Base-by-base conservation (phyloP, 1,140 invertebrate species). In the Drosophila yakuba region DNA sequence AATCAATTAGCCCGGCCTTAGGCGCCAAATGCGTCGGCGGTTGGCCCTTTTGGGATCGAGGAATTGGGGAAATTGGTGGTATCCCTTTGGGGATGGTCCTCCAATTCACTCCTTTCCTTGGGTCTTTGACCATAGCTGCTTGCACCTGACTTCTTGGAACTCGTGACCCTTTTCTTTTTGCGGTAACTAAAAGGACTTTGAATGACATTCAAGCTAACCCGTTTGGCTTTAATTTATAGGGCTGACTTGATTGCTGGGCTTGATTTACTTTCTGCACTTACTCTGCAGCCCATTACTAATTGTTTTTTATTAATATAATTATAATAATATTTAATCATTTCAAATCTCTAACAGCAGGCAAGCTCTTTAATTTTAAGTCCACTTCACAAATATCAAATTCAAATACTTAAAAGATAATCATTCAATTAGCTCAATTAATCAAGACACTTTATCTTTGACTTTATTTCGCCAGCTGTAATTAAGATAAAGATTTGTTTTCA, bases 1-100 rank as follows among this genome's bases (percentile, higher is more conserved):
- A 84, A 86, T 84, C 82, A 84, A 86, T 84, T 84, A 81, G 68
- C 59, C 59, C 51, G 36, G 56, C 69, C 71, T 38, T 41, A 44
- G 44, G 69, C 59, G 52, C 36, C 45, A 44, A 57, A 54, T 54
- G 63, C 44, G 48, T 76, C 14, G 55, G 44, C 39, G 60, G 60
- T 48, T 39, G 5, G 23, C 17, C 35, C 38, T 56, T 15, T 4
- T 50, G 25, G 52, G 17, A 6, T 23, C 1, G 15, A 11, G 51
- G 20, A 28, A 12, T 1, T 1, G 12, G 12, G 12, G 50, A 28
- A 25, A 64, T 63, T 11, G 32, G 43, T 3, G 32, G 32, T 20
- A 64, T 66, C 62, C 41, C 15, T 23, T 28, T 5, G 20, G 38
- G 10, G 14, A 15, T n/a, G 36, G 20, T 4, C 10, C 28, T 8